phyloP scores from a whole-genome alignment of 2,888 invertebrate species.

The Plusia festucae region DNA sequence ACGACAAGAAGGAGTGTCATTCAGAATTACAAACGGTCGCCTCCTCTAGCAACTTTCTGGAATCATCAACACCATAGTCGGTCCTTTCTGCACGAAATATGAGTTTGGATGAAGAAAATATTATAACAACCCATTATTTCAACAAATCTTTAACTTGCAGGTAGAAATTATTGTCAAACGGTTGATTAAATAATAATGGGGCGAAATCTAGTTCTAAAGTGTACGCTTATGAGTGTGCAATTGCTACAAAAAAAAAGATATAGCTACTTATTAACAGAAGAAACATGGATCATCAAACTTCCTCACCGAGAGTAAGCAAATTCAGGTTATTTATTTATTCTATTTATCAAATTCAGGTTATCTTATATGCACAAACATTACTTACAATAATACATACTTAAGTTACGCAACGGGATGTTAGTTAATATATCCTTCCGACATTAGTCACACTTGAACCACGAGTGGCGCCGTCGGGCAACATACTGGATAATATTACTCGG shows the following conservation, averaged over 20 bases:
- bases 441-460: conserved; percentile 9
- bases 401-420: not conserved
- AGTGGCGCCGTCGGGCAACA: conserved; percentile 20
- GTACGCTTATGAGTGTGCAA: too few species aligned
- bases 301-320: not conserved
- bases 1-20: not conserved
- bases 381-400: not conserved
- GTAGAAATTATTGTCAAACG: too few species aligned
- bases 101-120: too few species aligned
- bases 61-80: not conserved
- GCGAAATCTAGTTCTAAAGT: too few species aligned
- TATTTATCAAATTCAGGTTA: too few species aligned
- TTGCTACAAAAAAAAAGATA: too few species aligned
- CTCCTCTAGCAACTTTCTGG: not conserved
- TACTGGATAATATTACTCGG: conserved; percentile 39
- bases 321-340: not conserved
- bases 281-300: not conserved
- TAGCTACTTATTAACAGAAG: too few species aligned
- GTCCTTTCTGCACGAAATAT: not conserved
- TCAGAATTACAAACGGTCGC: not conserved
- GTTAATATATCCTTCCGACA: not conserved
- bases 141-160: too few species aligned
- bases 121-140: too few species aligned
- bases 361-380: not conserved
- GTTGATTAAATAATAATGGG: too few species aligned